Evolutionary conservation across 2,797 vertebrate genomes (phyloP), one percentile per base, ranked within the genome.

Genomic region (Antennarius maculatus): DNA sequence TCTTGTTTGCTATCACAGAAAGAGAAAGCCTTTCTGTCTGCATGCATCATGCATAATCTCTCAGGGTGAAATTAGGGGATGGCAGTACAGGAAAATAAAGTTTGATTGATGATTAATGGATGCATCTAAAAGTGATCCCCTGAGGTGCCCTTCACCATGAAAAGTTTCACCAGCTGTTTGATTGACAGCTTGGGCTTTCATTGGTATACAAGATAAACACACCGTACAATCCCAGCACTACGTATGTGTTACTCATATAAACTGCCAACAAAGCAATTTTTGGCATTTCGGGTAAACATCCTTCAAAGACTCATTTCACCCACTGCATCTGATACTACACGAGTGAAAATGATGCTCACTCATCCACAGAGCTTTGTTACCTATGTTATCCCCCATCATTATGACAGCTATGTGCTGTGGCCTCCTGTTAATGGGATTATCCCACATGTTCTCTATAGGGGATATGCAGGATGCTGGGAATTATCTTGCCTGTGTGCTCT

Each of bases 81-180:
- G 54, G 53, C 61, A 54, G 60, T 2, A 3, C 51, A 27, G 59
- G 60, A 71, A 82, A 83, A 88, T 79, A 49, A 76, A 37, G 39
- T 85, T 70, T 86, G 68, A 88, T 86, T 83, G 76, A 88, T 88
- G 83, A 86, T 88, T 86, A 84, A 91, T 86, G 76, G 71, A 89
- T 77, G 76, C 37, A 69, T 76, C 86, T 74, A 68, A 68, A 83
- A 64, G 50, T 47, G 59, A 86, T 89, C 79, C 81, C 81, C 77
- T 66, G 69, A 59, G 75, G 79, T 76, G 79, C 67, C 29, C 59
- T 69, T 88, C 70, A 77, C 58, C 69, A 68, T 18, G 68, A 71
- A 73, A 64, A 55, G 48, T 48, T 57, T 56, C 81, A 49, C 70
- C 72, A 80, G 69, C 76, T 77, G 62, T 83, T 84, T 88, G 79